Conservation (phyloP, 1,140 invertebrate genomes). For the Argopecten irradians region DNA sequence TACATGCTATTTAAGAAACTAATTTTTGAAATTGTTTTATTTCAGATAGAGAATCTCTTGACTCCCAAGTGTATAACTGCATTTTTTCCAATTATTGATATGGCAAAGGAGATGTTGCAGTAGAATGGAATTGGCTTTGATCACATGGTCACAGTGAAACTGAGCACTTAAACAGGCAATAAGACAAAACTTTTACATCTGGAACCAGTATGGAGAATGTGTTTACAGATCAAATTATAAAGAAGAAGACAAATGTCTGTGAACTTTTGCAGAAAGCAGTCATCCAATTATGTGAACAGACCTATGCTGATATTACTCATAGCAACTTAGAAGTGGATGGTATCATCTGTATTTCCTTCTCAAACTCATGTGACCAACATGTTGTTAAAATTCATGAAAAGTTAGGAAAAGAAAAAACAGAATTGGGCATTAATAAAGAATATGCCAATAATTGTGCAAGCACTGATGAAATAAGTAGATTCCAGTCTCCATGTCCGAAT, state of each 20-base stretch:
- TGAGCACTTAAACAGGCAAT: too few relatives aligned
- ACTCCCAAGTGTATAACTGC: too few relatives aligned
- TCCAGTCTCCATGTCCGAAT: background rate
- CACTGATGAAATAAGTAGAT: background rate
- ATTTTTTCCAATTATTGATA: too few relatives aligned
- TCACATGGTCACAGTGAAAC: too few relatives aligned
- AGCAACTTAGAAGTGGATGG: conserved; percentile 47
- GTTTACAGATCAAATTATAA: background rate
- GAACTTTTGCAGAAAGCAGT: conserved; percentile 37
- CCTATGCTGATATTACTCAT: conserved; percentile 29
- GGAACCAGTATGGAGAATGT: background rate
- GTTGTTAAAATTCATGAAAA: conserved; percentile 52
- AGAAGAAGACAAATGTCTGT: conserved; percentile 27
- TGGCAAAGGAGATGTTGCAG: too few relatives aligned
- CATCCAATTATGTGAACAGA: conserved; percentile 40
- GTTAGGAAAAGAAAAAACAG: conserved; percentile 5
- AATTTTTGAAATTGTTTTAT: too few relatives aligned
- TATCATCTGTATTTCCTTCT: conserved; percentile 47
- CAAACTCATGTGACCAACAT: conserved; percentile 38
- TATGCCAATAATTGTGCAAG: background rate
- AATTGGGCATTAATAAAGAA: background rate
- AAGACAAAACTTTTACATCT: background rate
- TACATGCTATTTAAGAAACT: too few relatives aligned
- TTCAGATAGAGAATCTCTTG: too few relatives aligned
- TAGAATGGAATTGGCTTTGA: too few relatives aligned